These are phyloP conservation scores for Colius striatus DNA, from an alignment of 2,113 vertebrate genomes.

Conservation along the genomic window DNA sequence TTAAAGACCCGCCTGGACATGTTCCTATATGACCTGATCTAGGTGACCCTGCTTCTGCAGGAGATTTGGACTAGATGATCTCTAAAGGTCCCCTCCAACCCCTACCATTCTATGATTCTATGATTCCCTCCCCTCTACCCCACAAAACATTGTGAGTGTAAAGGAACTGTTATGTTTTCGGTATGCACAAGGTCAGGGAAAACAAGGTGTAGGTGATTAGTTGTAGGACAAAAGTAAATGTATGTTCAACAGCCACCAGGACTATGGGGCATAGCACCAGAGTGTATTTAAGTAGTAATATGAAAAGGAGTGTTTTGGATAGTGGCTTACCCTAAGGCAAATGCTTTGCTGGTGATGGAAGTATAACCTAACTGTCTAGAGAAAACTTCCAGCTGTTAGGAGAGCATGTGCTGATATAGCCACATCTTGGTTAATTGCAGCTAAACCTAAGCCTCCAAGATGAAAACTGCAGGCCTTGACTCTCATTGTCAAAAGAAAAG, in stretches of 20 bases:
- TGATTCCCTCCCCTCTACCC: accelerated
- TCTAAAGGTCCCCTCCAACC: too few relatives aligned
- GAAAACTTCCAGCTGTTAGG: not conserved
- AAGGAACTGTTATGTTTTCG: not conserved
- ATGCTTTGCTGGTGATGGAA: not conserved
- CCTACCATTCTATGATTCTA: too few relatives aligned
- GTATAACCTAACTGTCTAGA: not conserved
- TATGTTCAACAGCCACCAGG: not conserved
- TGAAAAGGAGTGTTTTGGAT: not conserved
- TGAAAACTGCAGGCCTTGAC: not conserved
- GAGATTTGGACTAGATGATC: too few relatives aligned
- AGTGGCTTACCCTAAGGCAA: not conserved
- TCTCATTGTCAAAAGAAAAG: not conserved
- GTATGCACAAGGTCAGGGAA: not conserved
- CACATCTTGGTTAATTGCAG: not conserved
- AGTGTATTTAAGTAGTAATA: accelerated
- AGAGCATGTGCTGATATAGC: not conserved
- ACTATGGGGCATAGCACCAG: not conserved
- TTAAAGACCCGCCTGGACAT: too few relatives aligned
- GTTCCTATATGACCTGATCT: too few relatives aligned
- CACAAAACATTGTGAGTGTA: not conserved
- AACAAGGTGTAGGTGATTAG: not conserved
- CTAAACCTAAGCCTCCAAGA: not conserved
- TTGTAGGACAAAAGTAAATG: not conserved
- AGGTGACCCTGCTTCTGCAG: too few relatives aligned